Evolutionary conservation across 2,888 invertebrate genomes (phyloP), one percentile per base, ranked within the genome.

Genomic region (Lasioglossum lativentre): DNA sequence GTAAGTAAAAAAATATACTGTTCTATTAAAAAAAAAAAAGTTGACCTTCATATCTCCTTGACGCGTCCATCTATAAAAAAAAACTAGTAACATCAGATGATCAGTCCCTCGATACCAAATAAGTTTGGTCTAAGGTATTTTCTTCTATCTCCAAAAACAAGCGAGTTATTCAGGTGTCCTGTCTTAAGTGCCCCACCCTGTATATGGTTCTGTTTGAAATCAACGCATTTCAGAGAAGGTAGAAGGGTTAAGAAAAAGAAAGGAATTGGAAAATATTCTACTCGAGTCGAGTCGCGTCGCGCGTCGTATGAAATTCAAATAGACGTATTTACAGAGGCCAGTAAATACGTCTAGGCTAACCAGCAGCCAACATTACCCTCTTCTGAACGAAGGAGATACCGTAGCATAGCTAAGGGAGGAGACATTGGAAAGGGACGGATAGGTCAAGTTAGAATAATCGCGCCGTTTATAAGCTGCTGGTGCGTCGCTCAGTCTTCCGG

Each of bases 391-490:
- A 66, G 30, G 71, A 77, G 76, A 79, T 80, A 27, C 59, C 52
- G 70, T 74, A 47, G 56, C 59, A n/a, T 59, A 34, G 63, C 2
- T 59, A 34, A 45, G 47, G 76, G 70, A 76, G 68, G 77, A 52
- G 77, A 63, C 79, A 76, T 77, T 45, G 80, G 42, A 68, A 75
- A 75, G 73, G 72, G 75, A 76, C 34, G 63, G 85, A 85, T 79
- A 68, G 77, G 83, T 78, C 30, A 75, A 91, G 89, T 86, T 80
- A 89, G 93, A 92, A 94, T 94, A 94, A 94, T 93, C 93, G 92
- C 89, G 92, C 91, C 93, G 92, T 94, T 94, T 93, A 94, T 93
- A 94, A 93, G 92, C 93, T 87, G 79, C 88, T 76, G 89, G 90
- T 91, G 93, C 91, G 91, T 92, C 88, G 86, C 86, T 89, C 82